Conservation (phyloP, 2,888 invertebrate genomes). For the Hemistola chrysoprasaria region DNA sequence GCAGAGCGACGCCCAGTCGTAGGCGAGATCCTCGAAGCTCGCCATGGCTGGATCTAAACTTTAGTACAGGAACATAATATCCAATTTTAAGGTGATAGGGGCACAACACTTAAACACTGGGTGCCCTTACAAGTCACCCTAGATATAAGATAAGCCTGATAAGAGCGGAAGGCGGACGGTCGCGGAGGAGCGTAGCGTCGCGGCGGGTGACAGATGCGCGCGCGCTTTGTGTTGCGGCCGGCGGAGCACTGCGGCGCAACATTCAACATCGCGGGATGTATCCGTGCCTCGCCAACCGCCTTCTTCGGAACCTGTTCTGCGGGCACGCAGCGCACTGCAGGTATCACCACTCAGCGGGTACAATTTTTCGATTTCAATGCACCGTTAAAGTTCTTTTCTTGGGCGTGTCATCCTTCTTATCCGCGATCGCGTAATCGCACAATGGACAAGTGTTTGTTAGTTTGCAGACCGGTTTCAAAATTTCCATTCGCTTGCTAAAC, state of each 20-base stretch:
- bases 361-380: constrained; percentile 75
- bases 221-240: constrained; percentile 67
- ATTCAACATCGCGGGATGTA: constrained; percentile 66
- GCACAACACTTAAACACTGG: constrained; percentile 61
- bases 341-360: constrained; percentile 49
- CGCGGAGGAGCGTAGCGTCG: constrained; percentile 45
- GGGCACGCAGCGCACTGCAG: constrained; percentile 19
- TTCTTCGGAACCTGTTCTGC: constrained; percentile 68
- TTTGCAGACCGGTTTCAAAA: constrained; percentile 33
- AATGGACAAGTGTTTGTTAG: constrained; percentile 27
- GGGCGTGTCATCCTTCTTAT: constrained; percentile 62
- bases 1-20: constrained; percentile 85
- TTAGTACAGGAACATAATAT: constrained; percentile 55
- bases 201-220: constrained; percentile 47
- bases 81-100: constrained; percentile 35
- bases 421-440: constrained; percentile 59
- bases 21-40: constrained; percentile 84
- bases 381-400: constrained; percentile 75
- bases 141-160: constrained; percentile 22
- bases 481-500: constrained; percentile 26
- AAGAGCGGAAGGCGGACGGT: constrained; percentile 40
- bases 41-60: constrained; percentile 76
- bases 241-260: constrained; percentile 68
- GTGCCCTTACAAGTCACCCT: constrained; percentile 31
- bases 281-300: constrained; percentile 38